Evolutionary conservation across 2,113 vertebrate species (phyloP), one percentile per base, ranked within the genome.

Genomic region (Elephas maximus): DNA sequence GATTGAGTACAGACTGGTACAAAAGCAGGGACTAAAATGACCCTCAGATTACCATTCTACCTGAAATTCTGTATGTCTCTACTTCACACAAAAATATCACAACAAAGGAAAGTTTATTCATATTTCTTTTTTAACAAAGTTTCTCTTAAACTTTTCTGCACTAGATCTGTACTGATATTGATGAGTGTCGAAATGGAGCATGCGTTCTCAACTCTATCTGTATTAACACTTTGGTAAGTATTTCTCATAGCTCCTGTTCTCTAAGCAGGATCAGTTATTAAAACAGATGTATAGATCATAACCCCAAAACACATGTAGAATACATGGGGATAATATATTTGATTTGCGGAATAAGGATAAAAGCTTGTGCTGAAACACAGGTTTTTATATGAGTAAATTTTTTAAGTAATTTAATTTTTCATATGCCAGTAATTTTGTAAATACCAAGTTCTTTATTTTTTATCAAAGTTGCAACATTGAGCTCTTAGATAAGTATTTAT

Each of bases 161-260:
- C 82, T 96, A 99, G 99, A 77, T 98, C 88, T 99, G 99, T 96
- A 90, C 98, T 63, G 99, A 99, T 90, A 98, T 99, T 76, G 99
- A 99, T 88, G 99, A 99, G 98, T 99, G 99, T 98, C 98, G 97
- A 88, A 99, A 99, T n/a, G 99, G 99, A 97, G 98, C 99, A 0
- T 99, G 99, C 9, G 99, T 99, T 90, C 96, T 98, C 24, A 99
- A 99, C 98, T 99, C 99, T 7, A 93, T 99, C 94, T 99, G 99
- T 97, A 97, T 99, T 97, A 99, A 99, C 98, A 99, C 99, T 33
- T 91, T 99, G 98, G 99, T 99, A 98, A 99, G 99, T 9, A 7
- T 8, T 91, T 98, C 95, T 90, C 63, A 83, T 10, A 74, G 67
- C 26, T 45, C 51, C n/a, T 80, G 8, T 65, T 48, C 74, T 74